Evolutionary conservation across 2,113 vertebrate species (phyloP).

Genomic region (Entomyzon cyanotis): DNA sequence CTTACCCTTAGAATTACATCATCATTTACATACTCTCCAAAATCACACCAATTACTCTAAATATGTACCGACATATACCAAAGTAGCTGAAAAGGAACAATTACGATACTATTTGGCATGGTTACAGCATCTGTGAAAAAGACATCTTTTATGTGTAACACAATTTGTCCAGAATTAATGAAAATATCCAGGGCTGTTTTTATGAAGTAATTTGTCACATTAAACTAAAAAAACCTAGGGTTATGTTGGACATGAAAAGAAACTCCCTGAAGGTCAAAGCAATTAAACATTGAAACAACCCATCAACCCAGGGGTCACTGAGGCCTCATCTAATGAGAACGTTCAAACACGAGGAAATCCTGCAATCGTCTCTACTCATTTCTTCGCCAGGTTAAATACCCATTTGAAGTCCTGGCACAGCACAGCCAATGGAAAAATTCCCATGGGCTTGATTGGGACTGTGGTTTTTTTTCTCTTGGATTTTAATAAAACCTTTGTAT

Average conservation of each 20-base stretch:
- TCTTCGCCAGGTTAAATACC: constrained; percentile 57
- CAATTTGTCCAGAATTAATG: constrained; percentile 66
- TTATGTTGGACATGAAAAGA: constrained; percentile 67
- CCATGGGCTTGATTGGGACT: background rate
- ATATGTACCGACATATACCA: background rate
- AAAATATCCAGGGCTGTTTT: constrained; percentile 63
- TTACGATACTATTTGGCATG: constrained; percentile 25
- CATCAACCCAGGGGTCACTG: constrained; percentile 41
- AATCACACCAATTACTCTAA: constrained; percentile 27
- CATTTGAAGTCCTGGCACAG: constrained; percentile 48
- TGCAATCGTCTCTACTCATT: constrained; percentile 51
- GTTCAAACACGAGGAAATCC: constrained; percentile 58
- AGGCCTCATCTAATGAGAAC: constrained; percentile 65
- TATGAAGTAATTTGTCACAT: constrained; percentile 67
- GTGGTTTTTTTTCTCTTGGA: accelerated
- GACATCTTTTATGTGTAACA: constrained; percentile 57
- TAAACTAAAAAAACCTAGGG: constrained; percentile 57
- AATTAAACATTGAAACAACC: constrained; percentile 68
- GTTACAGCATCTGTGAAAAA: constrained; percentile 50
- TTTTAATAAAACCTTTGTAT: constrained; percentile 32
- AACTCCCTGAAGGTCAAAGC: constrained; percentile 63
- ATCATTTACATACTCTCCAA: background rate
- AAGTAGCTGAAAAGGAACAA: constrained; percentile 41
- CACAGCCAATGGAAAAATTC: constrained; percentile 28
- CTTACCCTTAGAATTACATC: background rate